Conservation (phyloP, 2,888 invertebrate species). For the Flexamia atlantica region DNA sequence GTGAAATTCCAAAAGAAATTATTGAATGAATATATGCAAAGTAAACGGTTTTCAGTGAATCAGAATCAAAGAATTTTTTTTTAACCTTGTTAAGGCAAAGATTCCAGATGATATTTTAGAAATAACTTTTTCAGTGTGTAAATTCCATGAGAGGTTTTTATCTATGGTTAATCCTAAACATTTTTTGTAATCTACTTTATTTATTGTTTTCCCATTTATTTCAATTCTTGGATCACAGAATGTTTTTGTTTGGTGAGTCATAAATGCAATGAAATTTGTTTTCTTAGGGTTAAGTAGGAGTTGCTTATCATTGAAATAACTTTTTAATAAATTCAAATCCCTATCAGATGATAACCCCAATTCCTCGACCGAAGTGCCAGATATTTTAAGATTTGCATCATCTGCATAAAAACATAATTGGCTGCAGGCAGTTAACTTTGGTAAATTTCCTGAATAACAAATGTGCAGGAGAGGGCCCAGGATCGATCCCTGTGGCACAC, state of each 20-base stretch:
- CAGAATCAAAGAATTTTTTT: not conserved
- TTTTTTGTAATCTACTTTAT: not conserved
- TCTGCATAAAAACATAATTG: no score
- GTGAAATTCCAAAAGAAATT: not conserved
- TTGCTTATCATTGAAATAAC: no score
- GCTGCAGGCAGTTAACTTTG: no score
- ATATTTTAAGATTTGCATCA: no score
- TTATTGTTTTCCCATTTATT: not conserved
- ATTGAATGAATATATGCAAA: not conserved
- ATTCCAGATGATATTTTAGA: not conserved
- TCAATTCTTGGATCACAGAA: not conserved
- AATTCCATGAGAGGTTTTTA: not conserved
- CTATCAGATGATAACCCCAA: no score
- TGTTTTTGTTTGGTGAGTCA: not conserved
- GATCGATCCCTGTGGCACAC: no score
- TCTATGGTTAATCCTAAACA: not conserved
- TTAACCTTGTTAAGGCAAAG: not conserved
- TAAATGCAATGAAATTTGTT: not conserved
- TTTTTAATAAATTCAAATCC: no score
- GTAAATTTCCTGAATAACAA: no score
- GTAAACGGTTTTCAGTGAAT: not conserved
- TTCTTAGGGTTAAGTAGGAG: no score
- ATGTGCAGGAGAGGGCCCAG: no score
- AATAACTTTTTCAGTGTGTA: not conserved
- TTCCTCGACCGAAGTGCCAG: no score